Conservation (phyloP, 2,888 invertebrate species). For the Platynereis dumerilii region DNA sequence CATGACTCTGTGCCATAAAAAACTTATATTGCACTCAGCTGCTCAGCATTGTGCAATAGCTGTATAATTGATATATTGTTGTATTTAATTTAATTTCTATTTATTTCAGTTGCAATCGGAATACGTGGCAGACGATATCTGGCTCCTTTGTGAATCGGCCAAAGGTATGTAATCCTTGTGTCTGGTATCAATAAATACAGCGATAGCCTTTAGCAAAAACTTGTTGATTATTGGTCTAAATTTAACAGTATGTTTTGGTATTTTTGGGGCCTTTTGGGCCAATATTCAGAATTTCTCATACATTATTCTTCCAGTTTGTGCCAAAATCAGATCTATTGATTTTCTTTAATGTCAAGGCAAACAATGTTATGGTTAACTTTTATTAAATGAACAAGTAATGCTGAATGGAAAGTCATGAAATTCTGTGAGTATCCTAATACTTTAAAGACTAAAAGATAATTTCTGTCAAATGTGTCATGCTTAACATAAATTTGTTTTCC, state of each 20-base stretch:
- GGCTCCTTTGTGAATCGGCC: conserved; percentile 57
- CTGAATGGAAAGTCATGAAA: too few species aligned
- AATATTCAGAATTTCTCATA: not conserved
- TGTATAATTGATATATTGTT: too few species aligned
- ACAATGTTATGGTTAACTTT: too few species aligned
- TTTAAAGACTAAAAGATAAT: too few species aligned
- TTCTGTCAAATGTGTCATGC: not conserved
- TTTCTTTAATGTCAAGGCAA: not conserved
- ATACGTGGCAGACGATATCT: conserved; percentile 61
- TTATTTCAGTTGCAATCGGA: conserved; percentile 55
- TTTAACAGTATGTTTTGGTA: not conserved
- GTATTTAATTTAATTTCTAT: too few species aligned
- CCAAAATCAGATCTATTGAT: not conserved
- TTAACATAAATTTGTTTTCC: conserved; percentile 2
- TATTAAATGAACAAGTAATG: too few species aligned
- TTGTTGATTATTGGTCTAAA: not conserved
- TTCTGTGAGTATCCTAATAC: too few species aligned
- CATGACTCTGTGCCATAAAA: too few species aligned
- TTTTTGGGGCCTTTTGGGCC: not conserved
- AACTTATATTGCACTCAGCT: too few species aligned
- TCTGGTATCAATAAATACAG: not conserved
- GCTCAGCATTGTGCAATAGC: too few species aligned
- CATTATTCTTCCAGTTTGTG: not conserved
- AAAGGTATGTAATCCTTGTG: conserved; percentile 44
- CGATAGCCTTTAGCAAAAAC: too few species aligned